These are phyloP conservation scores for Eristalis intricaria DNA, from an alignment of 2,888 invertebrate genomes.

Conservation along the genomic window DNA sequence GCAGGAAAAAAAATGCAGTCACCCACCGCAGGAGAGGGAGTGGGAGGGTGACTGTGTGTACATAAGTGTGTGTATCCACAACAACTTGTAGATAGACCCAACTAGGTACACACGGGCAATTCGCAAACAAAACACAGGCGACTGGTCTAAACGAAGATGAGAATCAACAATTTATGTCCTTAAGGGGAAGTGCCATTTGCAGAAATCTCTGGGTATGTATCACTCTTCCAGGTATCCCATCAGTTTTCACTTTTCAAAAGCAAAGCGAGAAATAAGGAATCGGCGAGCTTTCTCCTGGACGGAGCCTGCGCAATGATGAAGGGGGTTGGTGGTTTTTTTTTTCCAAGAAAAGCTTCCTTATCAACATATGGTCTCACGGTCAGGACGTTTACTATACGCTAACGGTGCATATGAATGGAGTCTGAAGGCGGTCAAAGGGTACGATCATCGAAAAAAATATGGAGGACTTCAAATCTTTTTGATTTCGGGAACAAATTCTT, in stretches of 20 bases:
- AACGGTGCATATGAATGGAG: not conserved
- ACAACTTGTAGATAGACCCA: conserved; percentile 57
- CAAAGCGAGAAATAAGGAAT: not conserved
- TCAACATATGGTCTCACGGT: conserved; percentile 32
- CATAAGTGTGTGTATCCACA: conserved; percentile 17
- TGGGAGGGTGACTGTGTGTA: no score
- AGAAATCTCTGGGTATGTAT: conserved; percentile 26
- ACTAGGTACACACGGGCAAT: not conserved
- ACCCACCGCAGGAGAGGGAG: not conserved
- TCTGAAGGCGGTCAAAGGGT: not conserved
- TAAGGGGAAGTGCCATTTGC: conserved; percentile 47
- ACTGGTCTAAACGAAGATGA: conserved; percentile 40
- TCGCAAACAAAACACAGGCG: conserved; percentile 18
- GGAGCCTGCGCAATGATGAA: conserved; percentile 46
- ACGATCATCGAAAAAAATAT: not conserved
- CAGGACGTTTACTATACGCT: not conserved
- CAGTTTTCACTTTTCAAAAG: conserved; percentile 30
- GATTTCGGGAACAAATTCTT: not conserved
- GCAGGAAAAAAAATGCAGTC: conserved; percentile 50
- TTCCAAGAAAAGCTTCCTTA: conserved; percentile 14
- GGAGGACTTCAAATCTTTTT: not conserved
- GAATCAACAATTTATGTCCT: conserved; percentile 42
- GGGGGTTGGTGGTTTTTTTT: not conserved
- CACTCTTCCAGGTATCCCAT: conserved; percentile 22
- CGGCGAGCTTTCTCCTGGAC: conserved; percentile 25